Evolutionary conservation across 2,113 vertebrate species (phyloP).

Genomic region (Indicator indicator): DNA sequence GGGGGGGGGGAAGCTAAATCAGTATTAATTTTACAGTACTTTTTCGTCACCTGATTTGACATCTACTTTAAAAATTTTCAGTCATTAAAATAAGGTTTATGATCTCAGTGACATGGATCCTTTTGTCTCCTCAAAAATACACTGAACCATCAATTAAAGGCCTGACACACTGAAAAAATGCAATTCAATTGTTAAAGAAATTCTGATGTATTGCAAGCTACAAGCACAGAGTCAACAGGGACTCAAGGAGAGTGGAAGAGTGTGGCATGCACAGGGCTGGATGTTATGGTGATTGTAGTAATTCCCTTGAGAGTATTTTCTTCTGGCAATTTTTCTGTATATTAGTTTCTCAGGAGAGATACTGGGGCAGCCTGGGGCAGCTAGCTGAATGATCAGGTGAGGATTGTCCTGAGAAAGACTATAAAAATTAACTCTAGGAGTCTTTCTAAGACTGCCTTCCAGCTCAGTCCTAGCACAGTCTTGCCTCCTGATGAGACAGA

Average conservation of each 20-base stretch:
- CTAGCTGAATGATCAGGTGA: background rate
- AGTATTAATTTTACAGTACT: background rate
- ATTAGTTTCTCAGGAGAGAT: background rate
- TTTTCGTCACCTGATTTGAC: background rate
- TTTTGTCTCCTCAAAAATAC: background rate
- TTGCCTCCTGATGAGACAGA: background rate
- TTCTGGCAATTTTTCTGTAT: constrained; percentile 6
- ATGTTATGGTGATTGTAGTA: background rate
- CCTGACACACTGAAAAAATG: background rate
- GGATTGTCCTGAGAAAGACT: background rate
- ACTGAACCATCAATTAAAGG: background rate
- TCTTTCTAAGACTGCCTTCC: background rate
- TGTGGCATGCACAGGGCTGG: background rate
- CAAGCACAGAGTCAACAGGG: background rate
- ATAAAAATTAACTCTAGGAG: background rate
- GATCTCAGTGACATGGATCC: background rate
- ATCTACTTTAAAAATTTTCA: background rate
- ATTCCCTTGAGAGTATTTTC: constrained; percentile 33
- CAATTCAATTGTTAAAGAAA: constrained; percentile 10
- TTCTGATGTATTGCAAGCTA: background rate
- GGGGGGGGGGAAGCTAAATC: background rate
- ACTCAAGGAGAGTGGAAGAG: background rate
- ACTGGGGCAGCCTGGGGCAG: background rate
- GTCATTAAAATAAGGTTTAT: constrained; percentile 27
- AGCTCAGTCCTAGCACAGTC: background rate